Percentiles rank a stretch among this genome's conserved stretches.
Evolutionary conservation across 2,113 vertebrate species (phyloP).

Genomic region (Dendrocopos noguchii): DNA sequence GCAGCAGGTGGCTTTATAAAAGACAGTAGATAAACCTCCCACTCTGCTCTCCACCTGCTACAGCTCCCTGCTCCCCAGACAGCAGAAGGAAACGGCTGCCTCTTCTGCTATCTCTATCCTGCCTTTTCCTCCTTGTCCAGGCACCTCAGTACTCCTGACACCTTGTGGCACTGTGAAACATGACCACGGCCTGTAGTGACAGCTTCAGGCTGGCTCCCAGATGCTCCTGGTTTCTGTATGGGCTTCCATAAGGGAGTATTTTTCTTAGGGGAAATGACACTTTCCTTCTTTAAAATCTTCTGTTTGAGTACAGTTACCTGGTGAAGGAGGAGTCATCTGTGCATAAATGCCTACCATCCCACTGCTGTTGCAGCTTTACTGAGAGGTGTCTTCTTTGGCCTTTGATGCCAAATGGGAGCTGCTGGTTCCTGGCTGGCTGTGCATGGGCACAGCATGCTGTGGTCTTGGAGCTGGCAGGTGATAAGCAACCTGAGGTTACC

Average conservation of each 20-base stretch:
- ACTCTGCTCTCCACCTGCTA: neutral
- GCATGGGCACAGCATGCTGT: rapidly evolving
- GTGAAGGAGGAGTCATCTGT: neutral
- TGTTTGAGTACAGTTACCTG: neutral
- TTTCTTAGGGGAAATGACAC: neutral
- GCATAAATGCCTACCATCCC: neutral
- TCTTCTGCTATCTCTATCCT: neutral
- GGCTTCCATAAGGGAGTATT: neutral
- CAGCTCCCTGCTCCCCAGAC: neutral
- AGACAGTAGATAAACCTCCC: neutral
- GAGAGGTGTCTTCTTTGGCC: neutral
- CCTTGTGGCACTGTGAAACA: neutral
- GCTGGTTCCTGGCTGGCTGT: neutral
- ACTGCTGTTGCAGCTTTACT: rapidly evolving
- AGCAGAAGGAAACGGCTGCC: neutral
- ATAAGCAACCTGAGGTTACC: rapidly evolving
- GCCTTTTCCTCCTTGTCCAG: neutral
- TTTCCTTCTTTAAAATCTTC: neutral
- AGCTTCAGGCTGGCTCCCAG: neutral
- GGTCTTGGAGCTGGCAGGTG: neutral
- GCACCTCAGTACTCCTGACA: neutral
- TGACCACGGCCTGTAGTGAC: neutral
- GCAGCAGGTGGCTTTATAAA: neutral
- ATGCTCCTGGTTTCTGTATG: neutral
- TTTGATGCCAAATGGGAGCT: neutral